phyloP scores from a whole-genome alignment of 2,113 vertebrate genomes.

The Charina bottae region DNA sequence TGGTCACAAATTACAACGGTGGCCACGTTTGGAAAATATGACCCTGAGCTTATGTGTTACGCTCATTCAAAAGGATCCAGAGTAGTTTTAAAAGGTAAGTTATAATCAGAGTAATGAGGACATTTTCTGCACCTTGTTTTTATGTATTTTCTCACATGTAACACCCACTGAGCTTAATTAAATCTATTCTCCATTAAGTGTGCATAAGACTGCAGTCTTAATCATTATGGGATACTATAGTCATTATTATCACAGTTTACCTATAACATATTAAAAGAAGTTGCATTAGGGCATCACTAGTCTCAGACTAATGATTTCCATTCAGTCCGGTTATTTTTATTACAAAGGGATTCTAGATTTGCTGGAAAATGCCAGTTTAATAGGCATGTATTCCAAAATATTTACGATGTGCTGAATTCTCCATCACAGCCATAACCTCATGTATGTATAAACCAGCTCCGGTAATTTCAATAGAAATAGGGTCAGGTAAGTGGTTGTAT shows the following conservation, averaged over 20 bases:
- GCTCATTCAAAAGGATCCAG: constrained; percentile 89
- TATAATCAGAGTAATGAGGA: fast-evolving
- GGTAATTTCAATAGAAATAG: background rate
- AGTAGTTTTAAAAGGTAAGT: constrained; percentile 90
- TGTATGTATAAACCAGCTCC: background rate
- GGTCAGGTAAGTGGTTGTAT: background rate
- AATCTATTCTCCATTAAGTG: background rate
- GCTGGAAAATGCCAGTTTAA: background rate
- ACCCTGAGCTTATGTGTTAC: constrained; percentile 89
- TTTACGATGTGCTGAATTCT: background rate
- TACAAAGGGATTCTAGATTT: background rate
- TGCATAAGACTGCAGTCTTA: background rate
- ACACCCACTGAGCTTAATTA: background rate
- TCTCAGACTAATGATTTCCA: background rate
- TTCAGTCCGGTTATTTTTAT: background rate
- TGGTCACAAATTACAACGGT: constrained; percentile 93
- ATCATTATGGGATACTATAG: background rate
- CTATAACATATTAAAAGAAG: background rate
- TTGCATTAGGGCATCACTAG: background rate
- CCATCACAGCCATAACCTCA: background rate
- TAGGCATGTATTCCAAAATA: background rate
- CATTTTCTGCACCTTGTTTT: background rate
- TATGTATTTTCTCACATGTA: background rate
- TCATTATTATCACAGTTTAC: background rate
- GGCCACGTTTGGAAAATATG: constrained; percentile 87